phyloP scores from a whole-genome alignment of 2,113 vertebrate species.

The Casuarius casuarius region DNA sequence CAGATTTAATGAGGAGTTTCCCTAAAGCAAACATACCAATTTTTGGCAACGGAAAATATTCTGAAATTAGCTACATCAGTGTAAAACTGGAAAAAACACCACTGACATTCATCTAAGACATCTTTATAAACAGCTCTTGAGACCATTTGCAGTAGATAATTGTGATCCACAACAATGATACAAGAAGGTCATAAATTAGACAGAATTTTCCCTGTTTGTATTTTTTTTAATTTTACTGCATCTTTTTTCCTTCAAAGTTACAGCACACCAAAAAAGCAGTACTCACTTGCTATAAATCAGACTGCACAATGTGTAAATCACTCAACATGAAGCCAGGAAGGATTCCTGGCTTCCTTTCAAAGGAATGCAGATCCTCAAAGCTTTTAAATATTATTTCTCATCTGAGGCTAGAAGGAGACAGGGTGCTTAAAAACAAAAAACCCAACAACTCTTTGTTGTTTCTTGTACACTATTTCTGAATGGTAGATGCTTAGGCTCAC shows the following conservation, averaged over 20 bases:
- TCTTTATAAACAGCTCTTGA: background rate
- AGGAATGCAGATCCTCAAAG: background rate
- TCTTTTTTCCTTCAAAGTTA: background rate
- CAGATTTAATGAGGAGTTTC: slow-evolving; percentile 7
- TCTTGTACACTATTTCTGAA: slow-evolving; percentile 13
- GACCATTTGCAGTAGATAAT: background rate
- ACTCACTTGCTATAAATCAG: background rate
- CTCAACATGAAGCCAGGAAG: background rate
- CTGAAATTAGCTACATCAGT: background rate
- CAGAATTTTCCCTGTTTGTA: background rate
- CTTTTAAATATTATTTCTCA: background rate
- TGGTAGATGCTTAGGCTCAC: background rate
- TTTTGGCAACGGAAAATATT: background rate
- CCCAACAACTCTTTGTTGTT: background rate
- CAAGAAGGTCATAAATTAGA: background rate
- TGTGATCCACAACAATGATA: background rate
- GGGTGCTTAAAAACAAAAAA: background rate
- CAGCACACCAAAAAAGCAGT: background rate
- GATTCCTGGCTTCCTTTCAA: background rate
- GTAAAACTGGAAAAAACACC: background rate
- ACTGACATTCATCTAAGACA: background rate
- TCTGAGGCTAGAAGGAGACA: background rate
- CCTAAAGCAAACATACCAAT: background rate
- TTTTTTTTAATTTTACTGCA: background rate
- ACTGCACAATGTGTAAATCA: background rate